Evolutionary conservation across 2,797 vertebrate species (phyloP).

Genomic region (Myotis pilosus): DNA sequence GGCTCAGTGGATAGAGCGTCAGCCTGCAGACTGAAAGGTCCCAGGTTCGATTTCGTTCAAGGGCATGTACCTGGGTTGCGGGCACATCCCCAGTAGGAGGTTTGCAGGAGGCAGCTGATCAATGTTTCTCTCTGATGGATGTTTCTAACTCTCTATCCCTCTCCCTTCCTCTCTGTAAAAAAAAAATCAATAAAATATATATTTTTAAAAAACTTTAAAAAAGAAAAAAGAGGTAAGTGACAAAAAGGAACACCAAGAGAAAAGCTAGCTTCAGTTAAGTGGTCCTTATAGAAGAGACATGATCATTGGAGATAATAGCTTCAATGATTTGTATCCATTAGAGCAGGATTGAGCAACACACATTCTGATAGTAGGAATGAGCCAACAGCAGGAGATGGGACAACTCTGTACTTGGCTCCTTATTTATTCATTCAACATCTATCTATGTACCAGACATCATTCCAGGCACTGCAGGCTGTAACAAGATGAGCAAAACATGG

Average conservation of each 20-base stretch:
- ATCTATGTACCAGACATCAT: fast-evolving
- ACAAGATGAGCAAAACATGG: neutral
- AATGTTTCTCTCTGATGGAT: too few relatives aligned
- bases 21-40: too few relatives aligned
- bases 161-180: too few relatives aligned
- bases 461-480: neutral
- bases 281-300: neutral
- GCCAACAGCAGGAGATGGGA: neutral
- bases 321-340: neutral
- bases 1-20: too few relatives aligned
- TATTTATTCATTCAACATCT: neutral
- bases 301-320: neutral
- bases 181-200: too few relatives aligned
- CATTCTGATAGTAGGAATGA: neutral
- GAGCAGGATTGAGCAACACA: neutral
- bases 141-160: too few relatives aligned
- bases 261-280: neutral
- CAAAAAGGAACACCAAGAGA: neutral
- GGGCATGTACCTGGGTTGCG: too few relatives aligned
- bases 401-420: neutral
- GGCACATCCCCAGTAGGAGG: too few relatives aligned
- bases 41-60: too few relatives aligned
- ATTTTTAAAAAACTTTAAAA: too few relatives aligned
- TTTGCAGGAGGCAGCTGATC: too few relatives aligned
- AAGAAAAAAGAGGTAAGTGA: neutral